These are phyloP conservation scores for Myiothlypis coronata DNA, from an alignment of 2,797 vertebrate species.

Conservation along the genomic window DNA sequence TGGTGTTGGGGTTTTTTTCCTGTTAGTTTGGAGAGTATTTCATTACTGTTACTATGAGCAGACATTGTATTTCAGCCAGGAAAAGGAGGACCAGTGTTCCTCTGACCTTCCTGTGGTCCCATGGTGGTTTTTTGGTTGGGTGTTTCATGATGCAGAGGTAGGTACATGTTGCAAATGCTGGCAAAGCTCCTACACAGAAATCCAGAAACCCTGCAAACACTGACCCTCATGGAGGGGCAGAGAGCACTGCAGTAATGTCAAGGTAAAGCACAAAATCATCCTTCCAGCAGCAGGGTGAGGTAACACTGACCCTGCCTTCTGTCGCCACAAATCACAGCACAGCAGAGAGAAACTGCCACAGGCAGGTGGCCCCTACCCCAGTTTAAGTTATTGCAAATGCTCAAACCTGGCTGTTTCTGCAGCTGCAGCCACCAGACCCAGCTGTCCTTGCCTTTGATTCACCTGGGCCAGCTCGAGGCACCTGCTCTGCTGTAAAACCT, in stretches of 20 bases:
- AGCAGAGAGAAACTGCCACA: not conserved
- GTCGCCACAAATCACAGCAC: not conserved
- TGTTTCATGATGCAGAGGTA: not conserved
- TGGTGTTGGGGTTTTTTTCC: not conserved
- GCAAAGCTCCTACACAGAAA: not conserved
- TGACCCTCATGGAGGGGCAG: not conserved
- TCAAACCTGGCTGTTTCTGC: not conserved
- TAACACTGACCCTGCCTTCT: constrained; percentile 8
- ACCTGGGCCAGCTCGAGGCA: not conserved
- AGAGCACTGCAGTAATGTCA: not conserved
- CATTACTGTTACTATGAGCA: not conserved
- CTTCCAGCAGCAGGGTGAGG: not conserved
- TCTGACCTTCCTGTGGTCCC: not conserved
- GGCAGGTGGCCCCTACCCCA: not conserved
- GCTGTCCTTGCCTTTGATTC: not conserved
- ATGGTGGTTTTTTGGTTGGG: not conserved
- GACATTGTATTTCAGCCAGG: not conserved
- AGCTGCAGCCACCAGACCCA: not conserved
- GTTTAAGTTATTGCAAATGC: not conserved
- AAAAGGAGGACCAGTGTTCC: not conserved
- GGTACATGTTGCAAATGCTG: not conserved
- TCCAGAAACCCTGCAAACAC: not conserved
- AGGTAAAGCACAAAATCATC: not conserved
- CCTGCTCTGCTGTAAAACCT: not conserved
- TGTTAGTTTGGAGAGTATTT: not conserved